Conservation (phyloP, 64 coral and sea anemone species). For the Porites lutea region DNA sequence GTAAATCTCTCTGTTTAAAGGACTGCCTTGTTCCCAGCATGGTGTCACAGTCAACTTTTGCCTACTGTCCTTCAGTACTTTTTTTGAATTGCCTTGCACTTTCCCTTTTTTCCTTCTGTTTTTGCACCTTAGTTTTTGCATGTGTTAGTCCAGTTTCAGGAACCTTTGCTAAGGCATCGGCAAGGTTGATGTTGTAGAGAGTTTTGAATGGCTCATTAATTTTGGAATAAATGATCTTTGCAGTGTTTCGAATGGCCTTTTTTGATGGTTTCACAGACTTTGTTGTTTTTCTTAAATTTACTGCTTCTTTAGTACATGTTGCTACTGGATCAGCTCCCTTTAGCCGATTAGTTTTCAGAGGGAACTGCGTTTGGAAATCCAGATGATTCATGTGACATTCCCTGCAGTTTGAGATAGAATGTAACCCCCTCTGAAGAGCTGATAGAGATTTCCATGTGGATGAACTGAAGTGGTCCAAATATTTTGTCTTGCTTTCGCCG, state of each 20-base stretch:
- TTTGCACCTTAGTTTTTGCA: slow-evolving; percentile 8
- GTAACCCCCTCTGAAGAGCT: slow-evolving; percentile 28
- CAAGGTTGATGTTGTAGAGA: neutral
- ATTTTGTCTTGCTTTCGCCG: slow-evolving; percentile 46
- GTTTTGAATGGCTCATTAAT: slow-evolving; percentile 20
- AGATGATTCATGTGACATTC: slow-evolving; percentile 45
- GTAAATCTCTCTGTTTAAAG: slow-evolving; percentile 3
- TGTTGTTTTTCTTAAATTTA: neutral
- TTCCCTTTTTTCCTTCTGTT: slow-evolving; percentile 11
- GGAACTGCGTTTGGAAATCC: slow-evolving; percentile 21
- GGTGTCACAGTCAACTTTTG: slow-evolving; percentile 20
- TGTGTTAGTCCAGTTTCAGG: slow-evolving; percentile 7
- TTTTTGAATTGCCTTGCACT: neutral
- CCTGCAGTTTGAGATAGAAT: slow-evolving; percentile 51
- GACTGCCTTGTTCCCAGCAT: slow-evolving; percentile 23
- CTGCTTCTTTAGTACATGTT: neutral
- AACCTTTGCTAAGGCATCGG: neutral
- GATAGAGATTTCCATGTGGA: slow-evolving; percentile 27
- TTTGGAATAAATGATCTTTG: slow-evolving; percentile 7
- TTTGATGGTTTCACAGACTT: neutral
- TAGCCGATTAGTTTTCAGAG: slow-evolving; percentile 43
- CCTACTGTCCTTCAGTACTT: neutral
- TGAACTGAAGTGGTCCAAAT: slow-evolving; percentile 42
- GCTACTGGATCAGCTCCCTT: slow-evolving; percentile 18
- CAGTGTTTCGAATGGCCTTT: neutral